These are phyloP conservation scores for Lithophane leautieri DNA, from an alignment of 2,888 invertebrate species.

Conservation along the genomic window DNA sequence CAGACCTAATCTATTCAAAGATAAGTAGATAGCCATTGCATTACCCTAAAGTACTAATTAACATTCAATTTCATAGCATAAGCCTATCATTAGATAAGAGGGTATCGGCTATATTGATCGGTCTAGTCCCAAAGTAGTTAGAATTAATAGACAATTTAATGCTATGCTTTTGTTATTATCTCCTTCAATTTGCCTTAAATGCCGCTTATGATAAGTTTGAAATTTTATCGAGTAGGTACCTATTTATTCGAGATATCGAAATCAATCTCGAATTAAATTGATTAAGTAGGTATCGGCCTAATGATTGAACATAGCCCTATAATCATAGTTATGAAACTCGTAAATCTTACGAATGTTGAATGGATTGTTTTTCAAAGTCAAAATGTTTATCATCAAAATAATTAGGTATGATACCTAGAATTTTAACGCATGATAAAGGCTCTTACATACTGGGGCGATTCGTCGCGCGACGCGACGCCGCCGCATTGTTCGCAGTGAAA, in stretches of 20 bases:
- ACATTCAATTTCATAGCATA: conserved; percentile 55
- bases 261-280: conserved; percentile 38
- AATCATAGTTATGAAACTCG: conserved; percentile 9
- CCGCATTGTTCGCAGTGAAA: no score
- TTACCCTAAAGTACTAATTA: conserved; percentile 48
- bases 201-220: conserved; percentile 51
- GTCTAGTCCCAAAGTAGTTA: conserved; percentile 50
- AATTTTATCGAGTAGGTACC: conserved; percentile 36
- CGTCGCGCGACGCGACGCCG: no score
- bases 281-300: conserved; percentile 29
- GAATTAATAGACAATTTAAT: conserved; percentile 61
- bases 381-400: neutral
- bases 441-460: no score
- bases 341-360: conserved; percentile 27
- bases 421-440: neutral
- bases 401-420: neutral
- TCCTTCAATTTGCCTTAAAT: conserved; percentile 54
- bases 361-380: conserved; percentile 5
- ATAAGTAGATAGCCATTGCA: conserved; percentile 27
- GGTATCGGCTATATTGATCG: conserved; percentile 56
- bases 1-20: conserved; percentile 3
- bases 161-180: conserved; percentile 54
- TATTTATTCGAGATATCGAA: conserved; percentile 33
- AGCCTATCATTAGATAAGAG: conserved; percentile 57
- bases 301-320: conserved; percentile 13